These are phyloP conservation scores for Macroramphosus scolopax DNA, from an alignment of 2,797 vertebrate genomes.

Conservation along the genomic window DNA sequence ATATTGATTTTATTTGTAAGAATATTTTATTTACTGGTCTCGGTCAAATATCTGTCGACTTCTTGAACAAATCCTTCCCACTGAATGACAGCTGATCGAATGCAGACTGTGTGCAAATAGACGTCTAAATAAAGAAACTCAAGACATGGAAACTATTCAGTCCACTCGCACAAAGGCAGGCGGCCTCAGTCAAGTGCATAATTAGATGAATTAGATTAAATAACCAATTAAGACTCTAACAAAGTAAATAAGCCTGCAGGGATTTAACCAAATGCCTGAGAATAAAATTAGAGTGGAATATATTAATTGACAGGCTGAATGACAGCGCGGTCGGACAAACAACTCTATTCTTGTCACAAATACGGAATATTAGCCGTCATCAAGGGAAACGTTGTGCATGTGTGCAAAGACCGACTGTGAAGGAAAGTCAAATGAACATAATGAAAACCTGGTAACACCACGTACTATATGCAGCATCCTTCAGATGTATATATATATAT, in stretches of 20 bases:
- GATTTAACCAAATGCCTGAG: constrained; percentile 69
- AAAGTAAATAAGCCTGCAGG: constrained; percentile 77
- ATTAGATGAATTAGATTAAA: constrained; percentile 80
- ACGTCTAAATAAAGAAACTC: constrained; percentile 61
- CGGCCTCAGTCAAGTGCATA: constrained; percentile 74
- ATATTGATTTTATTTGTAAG: too few species aligned
- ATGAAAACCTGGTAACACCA: neutral
- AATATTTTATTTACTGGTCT: constrained; percentile 49
- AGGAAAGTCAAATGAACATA: neutral
- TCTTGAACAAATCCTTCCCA: constrained; percentile 51
- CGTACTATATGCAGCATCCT: neutral
- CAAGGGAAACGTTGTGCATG: constrained; percentile 19
- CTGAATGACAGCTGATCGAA: constrained; percentile 54
- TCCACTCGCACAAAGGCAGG: constrained; percentile 67
- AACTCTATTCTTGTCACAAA: constrained; percentile 48
- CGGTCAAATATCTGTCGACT: constrained; percentile 51
- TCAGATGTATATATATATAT: too few species aligned
- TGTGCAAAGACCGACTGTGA: constrained; percentile 4
- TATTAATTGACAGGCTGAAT: constrained; percentile 75
- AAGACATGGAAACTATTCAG: constrained; percentile 48
- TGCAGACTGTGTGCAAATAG: constrained; percentile 42
- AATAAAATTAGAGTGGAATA: constrained; percentile 75
- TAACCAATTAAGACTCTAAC: constrained; percentile 80
- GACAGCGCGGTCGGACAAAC: constrained; percentile 60
- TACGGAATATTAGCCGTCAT: constrained; percentile 15